A percentile compares a stretch with the other conserved stretches of the same genome.
phyloP scores from a whole-genome alignment of 2,888 invertebrate genomes.

The Tiliacea citrago region DNA sequence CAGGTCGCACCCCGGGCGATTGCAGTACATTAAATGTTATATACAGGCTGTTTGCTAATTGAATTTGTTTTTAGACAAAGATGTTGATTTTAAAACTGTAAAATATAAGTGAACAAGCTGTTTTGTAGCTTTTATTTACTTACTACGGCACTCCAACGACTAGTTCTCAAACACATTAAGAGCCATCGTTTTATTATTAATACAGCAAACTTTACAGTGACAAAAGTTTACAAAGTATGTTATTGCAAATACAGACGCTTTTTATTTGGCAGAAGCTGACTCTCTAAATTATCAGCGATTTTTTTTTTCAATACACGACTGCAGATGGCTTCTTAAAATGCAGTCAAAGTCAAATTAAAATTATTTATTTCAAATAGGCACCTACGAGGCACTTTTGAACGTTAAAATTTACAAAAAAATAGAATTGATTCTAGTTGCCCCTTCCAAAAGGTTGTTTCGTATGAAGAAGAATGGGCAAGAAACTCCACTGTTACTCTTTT shows the following conservation, averaged over 20 bases:
- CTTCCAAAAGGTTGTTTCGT: too few relatives aligned
- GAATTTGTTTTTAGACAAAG: background rate
- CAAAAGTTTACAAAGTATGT: background rate
- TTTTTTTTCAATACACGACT: background rate
- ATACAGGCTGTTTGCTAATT: constrained; percentile 20
- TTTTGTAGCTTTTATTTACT: background rate
- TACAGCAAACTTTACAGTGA: background rate
- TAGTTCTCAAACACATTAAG: background rate
- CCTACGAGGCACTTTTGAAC: too few relatives aligned
- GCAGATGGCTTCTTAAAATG: background rate
- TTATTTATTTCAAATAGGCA: too few relatives aligned
- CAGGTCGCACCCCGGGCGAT: constrained; percentile 69
- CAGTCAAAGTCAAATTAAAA: too few relatives aligned
- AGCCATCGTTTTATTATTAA: background rate
- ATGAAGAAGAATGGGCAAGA: too few relatives aligned
- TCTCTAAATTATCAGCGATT: too few relatives aligned
- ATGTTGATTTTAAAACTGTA: background rate
- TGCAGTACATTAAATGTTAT: constrained; percentile 49
- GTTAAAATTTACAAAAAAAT: too few relatives aligned
- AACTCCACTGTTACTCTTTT: too few relatives aligned
- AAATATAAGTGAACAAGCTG: too few relatives aligned
- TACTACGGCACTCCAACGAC: background rate
- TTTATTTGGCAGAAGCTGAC: background rate
- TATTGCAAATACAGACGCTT: background rate
- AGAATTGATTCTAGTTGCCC: too few relatives aligned